These are phyloP conservation scores for Nebria brevicollis DNA, from an alignment of 2,888 invertebrate species.

Conservation along the genomic window DNA sequence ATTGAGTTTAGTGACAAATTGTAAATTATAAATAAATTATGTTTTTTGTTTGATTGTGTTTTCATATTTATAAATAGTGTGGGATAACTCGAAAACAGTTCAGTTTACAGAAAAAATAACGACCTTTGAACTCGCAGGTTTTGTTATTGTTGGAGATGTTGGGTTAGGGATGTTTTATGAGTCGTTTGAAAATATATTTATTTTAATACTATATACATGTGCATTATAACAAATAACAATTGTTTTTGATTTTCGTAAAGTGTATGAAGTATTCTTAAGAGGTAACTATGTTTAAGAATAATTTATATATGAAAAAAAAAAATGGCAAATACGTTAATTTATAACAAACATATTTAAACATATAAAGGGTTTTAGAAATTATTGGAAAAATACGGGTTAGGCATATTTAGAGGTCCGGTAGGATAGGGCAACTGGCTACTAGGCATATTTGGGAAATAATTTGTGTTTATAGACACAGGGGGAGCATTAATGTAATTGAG, in stretches of 20 bases:
- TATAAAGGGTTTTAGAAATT: slow-evolving; percentile 13
- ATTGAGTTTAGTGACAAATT: not conserved
- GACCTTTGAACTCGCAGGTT: too few relatives aligned
- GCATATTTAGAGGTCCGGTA: slow-evolving; percentile 79
- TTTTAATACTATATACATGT: slow-evolving; percentile 15
- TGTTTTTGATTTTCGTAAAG: not conserved
- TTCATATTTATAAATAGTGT: not conserved
- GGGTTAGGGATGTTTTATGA: not conserved
- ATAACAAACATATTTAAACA: not conserved
- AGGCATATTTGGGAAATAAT: slow-evolving; percentile 64
- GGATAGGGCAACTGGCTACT: slow-evolving; percentile 71
- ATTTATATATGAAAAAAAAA: not conserved
- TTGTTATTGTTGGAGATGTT: too few relatives aligned
- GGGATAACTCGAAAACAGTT: not conserved
- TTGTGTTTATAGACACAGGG: slow-evolving; percentile 58
- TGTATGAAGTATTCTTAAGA: not conserved
- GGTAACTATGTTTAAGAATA: not conserved
- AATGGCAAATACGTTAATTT: not conserved
- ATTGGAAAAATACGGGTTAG: slow-evolving; percentile 59
- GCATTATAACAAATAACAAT: not conserved
- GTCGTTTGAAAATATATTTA: slow-evolving; percentile 40
- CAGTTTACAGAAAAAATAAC: too few relatives aligned
- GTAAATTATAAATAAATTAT: slow-evolving; percentile 3
- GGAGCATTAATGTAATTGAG: slow-evolving; percentile 61
- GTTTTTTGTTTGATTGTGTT: not conserved